phyloP scores from a whole-genome alignment of 2,888 invertebrate genomes.

The Neoascia interrupta region DNA sequence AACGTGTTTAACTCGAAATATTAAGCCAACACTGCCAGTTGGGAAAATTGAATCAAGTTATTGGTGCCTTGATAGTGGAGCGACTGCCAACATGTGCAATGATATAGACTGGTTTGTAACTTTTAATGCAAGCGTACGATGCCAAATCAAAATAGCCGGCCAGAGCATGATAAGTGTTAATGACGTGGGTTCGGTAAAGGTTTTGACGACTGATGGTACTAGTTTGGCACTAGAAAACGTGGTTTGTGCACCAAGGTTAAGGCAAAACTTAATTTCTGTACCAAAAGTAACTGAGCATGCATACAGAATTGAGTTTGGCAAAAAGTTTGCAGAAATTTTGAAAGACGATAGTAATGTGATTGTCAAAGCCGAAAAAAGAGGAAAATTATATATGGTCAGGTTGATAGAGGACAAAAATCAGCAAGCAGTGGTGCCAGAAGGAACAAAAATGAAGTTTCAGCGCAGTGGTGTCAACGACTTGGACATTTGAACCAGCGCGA shows the following conservation, averaged over 20 bases:
- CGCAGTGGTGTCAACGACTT: constrained; percentile 15
- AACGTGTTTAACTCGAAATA: neutral
- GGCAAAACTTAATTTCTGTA: neutral
- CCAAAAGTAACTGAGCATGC: neutral
- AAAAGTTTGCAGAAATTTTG: neutral
- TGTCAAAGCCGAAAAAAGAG: neutral
- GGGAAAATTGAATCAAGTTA: neutral
- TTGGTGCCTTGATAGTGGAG: neutral
- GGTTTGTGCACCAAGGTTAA: constrained; percentile 11
- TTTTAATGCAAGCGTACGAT: neutral
- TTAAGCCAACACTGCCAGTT: neutral
- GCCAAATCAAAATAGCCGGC: too few relatives aligned
- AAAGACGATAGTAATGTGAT: neutral
- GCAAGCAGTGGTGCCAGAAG: constrained; percentile 5
- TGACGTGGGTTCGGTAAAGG: constrained; percentile 1
- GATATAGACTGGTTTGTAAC: constrained; percentile 1
- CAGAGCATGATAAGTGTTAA: neutral
- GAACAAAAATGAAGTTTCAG: neutral
- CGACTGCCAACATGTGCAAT: constrained; percentile 1
- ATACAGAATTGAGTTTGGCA: neutral
- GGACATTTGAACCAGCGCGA: constrained; percentile 24
- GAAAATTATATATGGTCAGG: constrained; percentile 5
- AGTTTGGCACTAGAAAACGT: constrained; percentile 12
- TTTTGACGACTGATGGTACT: neutral
- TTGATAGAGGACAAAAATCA: neutral